Conservation (phyloP, 2,888 invertebrate genomes). For the Sussaba pulchella region DNA sequence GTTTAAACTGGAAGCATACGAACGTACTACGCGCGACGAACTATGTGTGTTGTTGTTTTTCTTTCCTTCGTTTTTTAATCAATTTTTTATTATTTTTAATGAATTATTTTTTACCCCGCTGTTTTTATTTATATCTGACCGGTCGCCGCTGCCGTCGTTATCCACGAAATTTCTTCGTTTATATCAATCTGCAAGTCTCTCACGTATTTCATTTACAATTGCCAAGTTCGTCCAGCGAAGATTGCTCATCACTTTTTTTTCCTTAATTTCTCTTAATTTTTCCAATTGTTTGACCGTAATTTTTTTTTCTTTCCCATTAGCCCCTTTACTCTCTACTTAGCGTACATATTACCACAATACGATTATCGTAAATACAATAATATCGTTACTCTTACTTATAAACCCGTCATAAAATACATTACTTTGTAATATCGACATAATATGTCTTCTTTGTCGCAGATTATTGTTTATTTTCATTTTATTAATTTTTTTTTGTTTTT, state of each 20-base stretch:
- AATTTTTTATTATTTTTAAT: not conserved
- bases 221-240: slow-evolving; percentile 60
- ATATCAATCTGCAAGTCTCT: slow-evolving; percentile 37
- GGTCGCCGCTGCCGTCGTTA: slow-evolving; percentile 53
- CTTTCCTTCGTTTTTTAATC: slow-evolving; percentile 1
- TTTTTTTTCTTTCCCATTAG: slow-evolving; percentile 42
- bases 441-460: slow-evolving; percentile 70
- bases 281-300: slow-evolving; percentile 21
- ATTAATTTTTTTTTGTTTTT: slow-evolving; percentile 48
- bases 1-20: slow-evolving; percentile 66
- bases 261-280: slow-evolving; percentile 22
- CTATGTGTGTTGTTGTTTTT: slow-evolving; percentile 30
- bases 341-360: slow-evolving; percentile 71
- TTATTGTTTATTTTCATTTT: slow-evolving; percentile 61
- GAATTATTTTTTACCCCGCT: not conserved
- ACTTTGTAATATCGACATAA: slow-evolving; percentile 77
- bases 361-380: slow-evolving; percentile 73
- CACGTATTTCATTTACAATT: slow-evolving; percentile 7
- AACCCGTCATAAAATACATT: slow-evolving; percentile 84
- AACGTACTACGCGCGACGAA: slow-evolving; percentile 63
- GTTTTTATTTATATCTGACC: slow-evolving; percentile 9
- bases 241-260: slow-evolving; percentile 33
- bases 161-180: slow-evolving; percentile 47
- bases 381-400: slow-evolving; percentile 78
- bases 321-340: slow-evolving; percentile 67